Conservation (phyloP, 2,888 invertebrate genomes). For the Ormyrus nitidulus region DNA sequence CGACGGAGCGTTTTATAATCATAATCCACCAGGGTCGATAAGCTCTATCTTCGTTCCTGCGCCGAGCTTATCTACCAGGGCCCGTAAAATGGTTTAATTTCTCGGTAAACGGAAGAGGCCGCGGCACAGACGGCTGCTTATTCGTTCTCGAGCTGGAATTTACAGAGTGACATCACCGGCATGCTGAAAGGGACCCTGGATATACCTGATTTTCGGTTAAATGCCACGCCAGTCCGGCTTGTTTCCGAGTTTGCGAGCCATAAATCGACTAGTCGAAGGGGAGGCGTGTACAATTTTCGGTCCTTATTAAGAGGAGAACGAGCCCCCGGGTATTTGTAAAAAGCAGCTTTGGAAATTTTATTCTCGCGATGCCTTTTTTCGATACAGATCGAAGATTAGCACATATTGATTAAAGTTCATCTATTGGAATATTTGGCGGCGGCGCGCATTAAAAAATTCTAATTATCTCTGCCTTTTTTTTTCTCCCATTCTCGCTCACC, state of each 20-base stretch:
- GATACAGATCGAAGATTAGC: constrained; percentile 38
- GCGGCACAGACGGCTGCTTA: no score
- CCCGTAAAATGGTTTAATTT: no score
- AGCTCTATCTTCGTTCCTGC: no score
- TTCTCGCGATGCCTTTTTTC: constrained; percentile 2
- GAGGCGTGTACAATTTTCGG: constrained; percentile 32
- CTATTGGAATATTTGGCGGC: constrained; percentile 20
- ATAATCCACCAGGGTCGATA: background rate
- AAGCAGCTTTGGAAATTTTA: background rate
- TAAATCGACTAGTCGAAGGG: constrained; percentile 43
- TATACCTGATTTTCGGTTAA: no score
- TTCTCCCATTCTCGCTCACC: no score
- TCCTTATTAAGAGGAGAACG: constrained; percentile 30
- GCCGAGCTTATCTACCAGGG: no score
- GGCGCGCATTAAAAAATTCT: constrained; percentile 32
- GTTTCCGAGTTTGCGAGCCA: constrained; percentile 41
- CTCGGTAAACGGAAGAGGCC: no score
- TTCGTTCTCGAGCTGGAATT: no score
- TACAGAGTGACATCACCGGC: no score
- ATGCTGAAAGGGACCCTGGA: no score
- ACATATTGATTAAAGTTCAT: constrained; percentile 18
- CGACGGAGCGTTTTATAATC: background rate
- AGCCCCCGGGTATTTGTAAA: constrained; percentile 45
- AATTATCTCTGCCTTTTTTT: constrained; percentile 13
- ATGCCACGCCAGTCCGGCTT: background rate